These are phyloP conservation scores for Hucho hucho DNA, from an alignment of 2,113 vertebrate species.

Conservation along the genomic window DNA sequence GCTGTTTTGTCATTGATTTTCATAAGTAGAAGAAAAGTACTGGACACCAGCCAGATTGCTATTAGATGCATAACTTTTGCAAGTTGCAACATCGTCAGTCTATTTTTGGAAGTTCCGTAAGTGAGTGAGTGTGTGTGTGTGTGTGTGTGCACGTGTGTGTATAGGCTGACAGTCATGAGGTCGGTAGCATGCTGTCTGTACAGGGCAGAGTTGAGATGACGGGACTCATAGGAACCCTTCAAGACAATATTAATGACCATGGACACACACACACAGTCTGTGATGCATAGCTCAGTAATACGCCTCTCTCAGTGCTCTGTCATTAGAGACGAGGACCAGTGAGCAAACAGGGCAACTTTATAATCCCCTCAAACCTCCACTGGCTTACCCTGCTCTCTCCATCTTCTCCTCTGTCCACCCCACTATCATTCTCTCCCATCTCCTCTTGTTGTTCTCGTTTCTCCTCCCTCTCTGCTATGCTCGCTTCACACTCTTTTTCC, in stretches of 20 bases:
- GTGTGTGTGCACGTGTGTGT: constrained; percentile 20
- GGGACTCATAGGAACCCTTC: constrained; percentile 17
- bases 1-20: constrained; percentile 68
- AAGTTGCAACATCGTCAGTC: not conserved
- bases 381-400: not conserved
- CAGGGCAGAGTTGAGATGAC: constrained; percentile 29
- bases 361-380: not conserved
- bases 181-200: constrained; percentile 41
- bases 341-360: constrained; percentile 9
- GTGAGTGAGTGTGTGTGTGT: not conserved
- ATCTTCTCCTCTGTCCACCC: not conserved
- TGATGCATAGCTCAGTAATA: too few species aligned
- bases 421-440: constrained; percentile 16
- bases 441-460: not conserved
- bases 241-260: constrained; percentile 58
- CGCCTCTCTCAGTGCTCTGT: constrained; percentile 20
- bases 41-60: constrained; percentile 50
- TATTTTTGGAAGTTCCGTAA: not conserved
- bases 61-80: not conserved
- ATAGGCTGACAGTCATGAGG: constrained; percentile 32
- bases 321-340: constrained; percentile 67
- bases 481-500: constrained; percentile 23
- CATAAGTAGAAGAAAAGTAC: constrained; percentile 59
- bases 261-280: not conserved
- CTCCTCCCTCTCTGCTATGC: constrained; percentile 31